phyloP scores from a whole-genome alignment of 2,888 invertebrate genomes.

The Cancer borealis region DNA sequence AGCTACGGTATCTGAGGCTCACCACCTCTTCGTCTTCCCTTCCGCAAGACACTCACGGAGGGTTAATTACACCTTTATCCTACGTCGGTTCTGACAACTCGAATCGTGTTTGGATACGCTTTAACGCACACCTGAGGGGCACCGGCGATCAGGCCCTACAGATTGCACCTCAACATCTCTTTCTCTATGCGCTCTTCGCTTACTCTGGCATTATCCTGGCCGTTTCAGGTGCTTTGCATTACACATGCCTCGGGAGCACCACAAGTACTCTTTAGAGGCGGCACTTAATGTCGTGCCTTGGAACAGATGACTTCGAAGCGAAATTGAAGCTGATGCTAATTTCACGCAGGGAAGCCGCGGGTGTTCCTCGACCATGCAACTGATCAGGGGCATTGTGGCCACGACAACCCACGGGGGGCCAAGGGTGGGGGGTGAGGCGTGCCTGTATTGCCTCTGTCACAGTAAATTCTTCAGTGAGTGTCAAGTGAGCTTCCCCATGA shows the following conservation, averaged over 20 bases:
- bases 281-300: not conserved
- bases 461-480: not conserved
- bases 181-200: not conserved
- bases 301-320: slow-evolving; percentile 15
- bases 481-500: not conserved
- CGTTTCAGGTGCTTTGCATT: slow-evolving; percentile 12
- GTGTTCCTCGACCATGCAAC: not conserved
- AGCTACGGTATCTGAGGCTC: not conserved
- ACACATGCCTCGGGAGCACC: not conserved
- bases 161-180: slow-evolving; percentile 17
- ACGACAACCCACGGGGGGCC: not conserved
- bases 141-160: slow-evolving; percentile 1
- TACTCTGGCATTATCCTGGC: slow-evolving; percentile 24
- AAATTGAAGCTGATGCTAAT: slow-evolving; percentile 30
- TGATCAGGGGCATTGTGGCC: not conserved
- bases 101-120: slow-evolving; percentile 37
- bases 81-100: slow-evolving; percentile 21
- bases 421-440: too few species aligned
- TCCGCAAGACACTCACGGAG: slow-evolving; percentile 34
- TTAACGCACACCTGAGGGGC: slow-evolving; percentile 23
- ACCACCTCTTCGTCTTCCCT: not conserved
- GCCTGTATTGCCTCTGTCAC: not conserved
- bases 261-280: slow-evolving; percentile 14
- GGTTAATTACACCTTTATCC: slow-evolving; percentile 10
- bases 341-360: slow-evolving; percentile 17